Evolutionary conservation across 1,140 invertebrate genomes (phyloP).

Genomic region (Grapholita molesta): DNA sequence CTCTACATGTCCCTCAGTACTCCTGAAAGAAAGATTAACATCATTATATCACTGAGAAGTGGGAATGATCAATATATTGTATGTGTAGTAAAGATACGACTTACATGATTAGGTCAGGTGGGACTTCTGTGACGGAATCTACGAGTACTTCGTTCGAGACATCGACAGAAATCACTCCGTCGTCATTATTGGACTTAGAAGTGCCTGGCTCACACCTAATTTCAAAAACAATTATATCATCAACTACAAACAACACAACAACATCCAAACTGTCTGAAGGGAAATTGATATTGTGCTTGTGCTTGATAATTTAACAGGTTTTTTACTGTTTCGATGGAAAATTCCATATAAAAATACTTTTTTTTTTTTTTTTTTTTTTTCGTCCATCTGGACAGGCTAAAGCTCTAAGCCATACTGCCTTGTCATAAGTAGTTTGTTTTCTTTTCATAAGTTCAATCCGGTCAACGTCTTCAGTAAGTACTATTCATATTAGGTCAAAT

Average conservation of each 20-base stretch:
- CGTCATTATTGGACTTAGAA: slow-evolving; percentile 29
- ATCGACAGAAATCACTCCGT: slow-evolving; percentile 50
- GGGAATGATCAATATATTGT: no score
- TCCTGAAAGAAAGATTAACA: slow-evolving; percentile 46
- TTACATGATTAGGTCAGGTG: slow-evolving; percentile 54
- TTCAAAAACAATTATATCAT: not conserved
- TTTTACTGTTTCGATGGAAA: not conserved
- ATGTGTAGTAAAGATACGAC: slow-evolving; percentile 23
- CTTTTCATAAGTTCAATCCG: no score
- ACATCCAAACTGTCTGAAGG: not conserved
- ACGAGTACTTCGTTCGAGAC: slow-evolving; percentile 44
- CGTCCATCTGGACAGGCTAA: no score
- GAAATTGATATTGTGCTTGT: not conserved
- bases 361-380: no score
- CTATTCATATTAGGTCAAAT: no score
- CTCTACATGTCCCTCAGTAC: slow-evolving; percentile 38
- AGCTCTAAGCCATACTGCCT: no score
- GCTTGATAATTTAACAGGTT: not conserved
- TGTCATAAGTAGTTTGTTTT: no score
- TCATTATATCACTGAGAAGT: slow-evolving; percentile 47
- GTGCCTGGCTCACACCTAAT: slow-evolving; percentile 19
- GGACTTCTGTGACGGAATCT: slow-evolving; percentile 52
- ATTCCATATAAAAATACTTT: not conserved
- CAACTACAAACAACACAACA: no score
- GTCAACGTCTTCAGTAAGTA: no score